phyloP scores from a whole-genome alignment of 1,140 invertebrate genomes.

The Nasonia vitripennis region DNA sequence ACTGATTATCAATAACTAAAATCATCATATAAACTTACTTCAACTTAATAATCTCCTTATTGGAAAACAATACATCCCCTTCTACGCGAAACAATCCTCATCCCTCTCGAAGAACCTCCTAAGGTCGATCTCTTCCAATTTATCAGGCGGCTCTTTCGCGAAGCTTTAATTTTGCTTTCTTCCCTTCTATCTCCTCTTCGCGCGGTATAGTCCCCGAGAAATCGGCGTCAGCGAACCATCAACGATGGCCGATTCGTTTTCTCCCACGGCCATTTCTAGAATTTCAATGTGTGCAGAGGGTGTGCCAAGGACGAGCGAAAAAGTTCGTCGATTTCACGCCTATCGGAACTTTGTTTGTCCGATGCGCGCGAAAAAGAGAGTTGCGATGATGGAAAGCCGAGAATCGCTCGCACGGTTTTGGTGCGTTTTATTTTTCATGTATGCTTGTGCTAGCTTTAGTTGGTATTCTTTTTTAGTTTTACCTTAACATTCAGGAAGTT shows the following conservation, averaged over 20 bases:
- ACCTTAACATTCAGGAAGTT: neutral
- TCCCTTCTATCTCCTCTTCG: neutral
- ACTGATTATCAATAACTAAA: too few species aligned
- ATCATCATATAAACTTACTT: too few species aligned
- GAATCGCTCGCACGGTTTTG: neutral
- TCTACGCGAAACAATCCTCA: too few species aligned
- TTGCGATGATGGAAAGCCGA: neutral
- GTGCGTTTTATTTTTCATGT: neutral
- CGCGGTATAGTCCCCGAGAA: neutral
- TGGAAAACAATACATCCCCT: too few species aligned
- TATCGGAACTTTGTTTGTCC: neutral
- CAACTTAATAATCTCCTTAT: too few species aligned
- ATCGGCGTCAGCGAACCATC: neutral
- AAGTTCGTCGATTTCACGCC: slow-evolving; percentile 19
- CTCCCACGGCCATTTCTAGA: neutral
- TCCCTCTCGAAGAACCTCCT: neutral
- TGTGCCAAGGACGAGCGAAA: neutral
- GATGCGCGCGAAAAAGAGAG: neutral
- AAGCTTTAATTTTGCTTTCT: neutral
- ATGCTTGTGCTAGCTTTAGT: neutral
- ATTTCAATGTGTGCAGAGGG: neutral
- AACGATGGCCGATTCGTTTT: neutral
- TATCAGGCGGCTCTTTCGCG: neutral
- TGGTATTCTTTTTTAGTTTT: neutral
- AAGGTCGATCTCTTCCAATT: neutral